phyloP scores from a whole-genome alignment of 1,140 invertebrate species.

The Phthorimaea operculella region DNA sequence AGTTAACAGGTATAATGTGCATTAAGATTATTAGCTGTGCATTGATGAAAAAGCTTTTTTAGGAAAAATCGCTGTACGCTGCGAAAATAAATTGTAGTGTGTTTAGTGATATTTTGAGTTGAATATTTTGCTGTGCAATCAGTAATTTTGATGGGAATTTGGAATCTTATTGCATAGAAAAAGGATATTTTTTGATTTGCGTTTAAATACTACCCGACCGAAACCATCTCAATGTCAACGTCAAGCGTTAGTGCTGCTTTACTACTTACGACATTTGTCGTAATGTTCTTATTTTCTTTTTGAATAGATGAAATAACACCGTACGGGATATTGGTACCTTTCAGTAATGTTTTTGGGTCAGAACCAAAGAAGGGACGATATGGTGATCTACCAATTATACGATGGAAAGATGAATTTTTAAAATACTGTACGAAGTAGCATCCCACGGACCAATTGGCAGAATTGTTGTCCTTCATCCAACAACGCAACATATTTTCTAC shows the following conservation, averaged over 20 bases:
- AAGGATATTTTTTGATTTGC: too few relatives aligned
- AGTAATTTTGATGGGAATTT: too few relatives aligned
- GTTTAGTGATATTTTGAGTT: too few relatives aligned
- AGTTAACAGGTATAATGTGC: too few relatives aligned
- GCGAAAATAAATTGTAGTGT: too few relatives aligned
- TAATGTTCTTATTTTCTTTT: conserved; percentile 2
- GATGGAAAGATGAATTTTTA: conserved; percentile 32
- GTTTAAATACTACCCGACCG: too few relatives aligned
- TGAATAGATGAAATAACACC: conserved; percentile 9
- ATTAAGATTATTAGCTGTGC: too few relatives aligned
- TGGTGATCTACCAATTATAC: conserved; percentile 26
- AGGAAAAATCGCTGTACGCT: too few relatives aligned
- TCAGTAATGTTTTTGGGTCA: conserved; percentile 15
- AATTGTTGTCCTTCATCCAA: conserved; percentile 39
- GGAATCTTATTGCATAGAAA: too few relatives aligned
- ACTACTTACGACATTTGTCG: conserved; percentile 2
- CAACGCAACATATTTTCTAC: conserved; percentile 39
- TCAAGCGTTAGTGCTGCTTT: conserved; percentile 4
- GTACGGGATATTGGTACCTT: conserved; percentile 12
- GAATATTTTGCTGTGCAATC: too few relatives aligned
- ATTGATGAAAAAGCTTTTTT: too few relatives aligned
- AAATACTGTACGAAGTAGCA: conserved; percentile 35
- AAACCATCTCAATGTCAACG: not conserved
- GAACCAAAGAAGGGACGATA: conserved; percentile 39
- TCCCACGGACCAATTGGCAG: conserved; percentile 36